Base-by-base conservation (phyloP, 1,140 invertebrate species). In the Hycleus cichorii region DNA sequence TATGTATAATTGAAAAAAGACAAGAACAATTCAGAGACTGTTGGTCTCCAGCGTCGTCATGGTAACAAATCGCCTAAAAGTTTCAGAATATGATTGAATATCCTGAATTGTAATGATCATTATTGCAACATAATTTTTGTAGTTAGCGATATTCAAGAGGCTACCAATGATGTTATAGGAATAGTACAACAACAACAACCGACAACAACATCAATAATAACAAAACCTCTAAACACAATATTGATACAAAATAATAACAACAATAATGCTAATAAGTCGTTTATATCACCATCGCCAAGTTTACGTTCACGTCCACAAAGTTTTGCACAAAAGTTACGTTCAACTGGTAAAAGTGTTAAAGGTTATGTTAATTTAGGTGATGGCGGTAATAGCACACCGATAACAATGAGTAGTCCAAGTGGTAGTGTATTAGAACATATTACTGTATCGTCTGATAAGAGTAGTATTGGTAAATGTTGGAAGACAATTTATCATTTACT, bases 401-500 rank as follows among this genome's bases (percentile, higher is more conserved):
- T 86, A 68, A 84, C 85, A 47, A 79, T 81, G 8, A 78, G 75
- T 1, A 81, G 81, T 71, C 82, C 84, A 1, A 79, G 64, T 63
- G 78, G 76, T 25, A 83, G 83, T 2, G 78, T 80, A 3, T 66
- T 83, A 8, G 82, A 85, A 27, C 80, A 81, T 55, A 77, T 79
- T 25, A 78, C 77, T 1, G 69, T 77, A 2, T 65, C 77, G 2
- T 74, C 75, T 3, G 77, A 80, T 49, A 79, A 78, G 60, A 42
- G 32, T 3, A 74, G 74, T 56, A 76, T 76, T 50, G 76, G 73
- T 38, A 84, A 87, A 62, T 98, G 94, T 70, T 98, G 94, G 94
- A 88, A 90, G 71, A 97, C 91, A 4, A 87, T 98, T 60, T 96
- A 94, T 71, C 87, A 93, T 73, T 78, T 97, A 11, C 75, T 98